Conservation (phyloP, 1,140 invertebrate species). For the Musca vetustissima region DNA sequence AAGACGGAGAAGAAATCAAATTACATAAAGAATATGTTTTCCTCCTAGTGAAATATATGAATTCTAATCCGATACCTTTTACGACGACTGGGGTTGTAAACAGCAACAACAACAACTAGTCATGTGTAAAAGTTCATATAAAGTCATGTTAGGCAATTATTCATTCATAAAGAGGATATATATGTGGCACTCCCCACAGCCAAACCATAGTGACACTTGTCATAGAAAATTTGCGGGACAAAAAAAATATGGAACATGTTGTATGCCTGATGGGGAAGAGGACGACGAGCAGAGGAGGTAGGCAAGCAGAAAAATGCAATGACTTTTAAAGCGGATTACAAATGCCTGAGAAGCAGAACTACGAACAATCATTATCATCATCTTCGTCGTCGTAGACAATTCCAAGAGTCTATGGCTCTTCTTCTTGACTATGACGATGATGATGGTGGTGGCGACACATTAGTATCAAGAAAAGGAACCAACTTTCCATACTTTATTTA, state of each 20-base stretch:
- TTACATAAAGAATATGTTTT: conserved; percentile 4
- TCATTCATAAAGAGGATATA: conserved; percentile 6
- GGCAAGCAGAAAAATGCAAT: neutral
- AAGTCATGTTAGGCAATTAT: conserved; percentile 8
- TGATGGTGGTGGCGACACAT: no score
- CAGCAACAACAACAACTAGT: no score
- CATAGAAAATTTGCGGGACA: no score
- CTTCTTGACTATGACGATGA: no score
- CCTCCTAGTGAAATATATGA: neutral
- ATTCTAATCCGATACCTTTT: no score
- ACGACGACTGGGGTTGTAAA: no score
- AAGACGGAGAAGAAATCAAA: no score
- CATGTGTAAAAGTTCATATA: conserved; percentile 5
- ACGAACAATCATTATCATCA: no score
- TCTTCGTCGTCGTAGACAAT: neutral
- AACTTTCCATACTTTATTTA: no score
- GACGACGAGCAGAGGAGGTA: neutral
- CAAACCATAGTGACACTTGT: no score
- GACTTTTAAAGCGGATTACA: conserved; percentile 15
- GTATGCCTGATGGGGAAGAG: neutral
- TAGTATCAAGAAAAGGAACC: no score
- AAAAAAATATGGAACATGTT: neutral
- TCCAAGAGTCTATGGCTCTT: neutral
- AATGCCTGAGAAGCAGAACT: neutral
- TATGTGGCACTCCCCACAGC: no score